Evolutionary conservation across 37 sponge, comb jelly and placozoan species (phyloP), one percentile per base, ranked within the genome.

Genomic region (Aplysina aerophoba): DNA sequence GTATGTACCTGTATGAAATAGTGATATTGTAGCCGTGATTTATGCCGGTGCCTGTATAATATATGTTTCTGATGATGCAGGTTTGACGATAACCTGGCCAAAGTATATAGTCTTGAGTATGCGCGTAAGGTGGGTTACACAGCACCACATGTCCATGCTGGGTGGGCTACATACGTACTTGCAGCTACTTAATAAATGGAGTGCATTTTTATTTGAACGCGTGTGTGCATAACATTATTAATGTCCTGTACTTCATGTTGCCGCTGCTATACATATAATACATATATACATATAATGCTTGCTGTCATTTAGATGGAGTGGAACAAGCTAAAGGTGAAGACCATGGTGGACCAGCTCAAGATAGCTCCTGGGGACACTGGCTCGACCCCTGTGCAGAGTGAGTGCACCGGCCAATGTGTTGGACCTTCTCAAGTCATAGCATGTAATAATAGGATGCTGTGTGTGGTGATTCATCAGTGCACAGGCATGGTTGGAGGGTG

Each of bases 381-480:
- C 4, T 86, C 89, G 0, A 60, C 84, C 17, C 61, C 84, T 27
- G 92, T 94, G 20, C 92, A 94, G 39, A 79, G 95, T 94, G 55
- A 79, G 75, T 35, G 0, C 15, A 8, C 21, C 19, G 64, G 71
- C 34, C 1, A 12, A 30, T 16, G 22, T 65, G 66, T 65, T 30
- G 22, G 13, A 11, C 22, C 27, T 11, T 65, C 11, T 11, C 12
- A 30, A 16, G n/a, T n/a, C n/a, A n/a, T n/a, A n/a, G n/a, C n/a
- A n/a, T n/a, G n/a, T n/a, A n/a, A n/a, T n/a, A n/a, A n/a, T n/a
- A n/a, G n/a, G n/a, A n/a, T n/a, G n/a, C n/a, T n/a, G n/a, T n/a
- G n/a, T 44, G 50, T 44, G 50, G 50, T 11, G 50, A 44, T 44
- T 44, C 6, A 44, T 3, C 8, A 44, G 8, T 44, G 50, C 50